A percentile compares a stretch with the other conserved stretches of the same genome.
Conservation (phyloP, 2,113 vertebrate genomes). For the Solenodon paradoxus region DNA sequence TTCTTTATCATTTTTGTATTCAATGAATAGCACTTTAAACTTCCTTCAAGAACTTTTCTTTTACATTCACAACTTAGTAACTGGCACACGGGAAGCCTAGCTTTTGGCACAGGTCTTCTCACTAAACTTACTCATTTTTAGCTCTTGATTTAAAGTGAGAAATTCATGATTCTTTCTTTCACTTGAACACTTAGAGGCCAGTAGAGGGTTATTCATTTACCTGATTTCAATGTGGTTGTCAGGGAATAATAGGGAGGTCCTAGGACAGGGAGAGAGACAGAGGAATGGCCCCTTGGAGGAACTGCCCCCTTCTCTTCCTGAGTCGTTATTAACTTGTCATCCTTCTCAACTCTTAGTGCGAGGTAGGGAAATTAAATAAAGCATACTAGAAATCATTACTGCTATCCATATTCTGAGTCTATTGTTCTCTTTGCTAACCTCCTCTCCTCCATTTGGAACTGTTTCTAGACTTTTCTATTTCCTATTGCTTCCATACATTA, state of each 20-base stretch:
- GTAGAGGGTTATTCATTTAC: background rate
- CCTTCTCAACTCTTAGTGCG: background rate
- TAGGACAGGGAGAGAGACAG: background rate
- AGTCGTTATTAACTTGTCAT: background rate
- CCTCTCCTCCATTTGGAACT: background rate
- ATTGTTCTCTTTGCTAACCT: rapidly evolving
- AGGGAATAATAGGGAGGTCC: background rate
- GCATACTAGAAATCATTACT: background rate
- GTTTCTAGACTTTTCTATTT: background rate
- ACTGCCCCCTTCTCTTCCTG: background rate
- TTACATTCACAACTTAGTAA: background rate
- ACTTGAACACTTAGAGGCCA: background rate
- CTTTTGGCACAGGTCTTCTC: background rate
- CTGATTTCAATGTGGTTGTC: background rate
- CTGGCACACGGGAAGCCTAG: background rate
- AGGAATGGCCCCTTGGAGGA: background rate
- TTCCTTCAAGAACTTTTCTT: background rate
- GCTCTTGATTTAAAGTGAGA: background rate
- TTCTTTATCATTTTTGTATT: background rate
- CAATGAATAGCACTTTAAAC: background rate
- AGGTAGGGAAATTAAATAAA: background rate
- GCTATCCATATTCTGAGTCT: background rate
- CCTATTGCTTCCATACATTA: background rate
- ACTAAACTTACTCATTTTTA: background rate
- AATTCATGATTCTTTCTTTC: background rate